Percentiles rank a stretch among this genome's conserved stretches.
Conservation (phyloP, 1,140 invertebrate genomes). For the Drosophila tropicalis region DNA sequence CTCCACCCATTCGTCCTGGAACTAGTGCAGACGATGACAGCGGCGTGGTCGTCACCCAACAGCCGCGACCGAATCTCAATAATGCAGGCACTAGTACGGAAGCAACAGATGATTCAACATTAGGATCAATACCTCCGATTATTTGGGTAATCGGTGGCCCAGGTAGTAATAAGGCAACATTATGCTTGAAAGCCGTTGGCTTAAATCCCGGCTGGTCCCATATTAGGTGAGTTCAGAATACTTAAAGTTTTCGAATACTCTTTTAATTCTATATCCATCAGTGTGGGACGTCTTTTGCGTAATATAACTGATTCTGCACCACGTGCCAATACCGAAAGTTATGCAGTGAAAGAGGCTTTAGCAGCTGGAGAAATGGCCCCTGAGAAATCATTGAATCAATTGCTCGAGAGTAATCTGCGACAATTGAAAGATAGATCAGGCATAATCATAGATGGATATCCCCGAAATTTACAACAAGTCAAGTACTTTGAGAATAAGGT, state of each 20-base stretch:
- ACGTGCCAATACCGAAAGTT: conserved; percentile 84
- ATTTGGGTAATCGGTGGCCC: conserved; percentile 94
- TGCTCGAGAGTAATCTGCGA: conserved; percentile 87
- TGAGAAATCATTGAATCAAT: conserved; percentile 86
- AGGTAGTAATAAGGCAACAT: conserved; percentile 89
- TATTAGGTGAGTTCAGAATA: conserved; percentile 84
- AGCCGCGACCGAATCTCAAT: conserved; percentile 54
- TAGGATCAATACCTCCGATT: conserved; percentile 85
- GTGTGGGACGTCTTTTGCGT: conserved; percentile 88
- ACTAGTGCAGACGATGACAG: conserved; percentile 56
- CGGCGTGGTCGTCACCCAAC: conserved; percentile 63
- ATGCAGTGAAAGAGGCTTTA: conserved; percentile 86
- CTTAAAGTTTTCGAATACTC: neutral
- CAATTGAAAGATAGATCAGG: conserved; percentile 85
- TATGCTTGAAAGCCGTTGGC: conserved; percentile 88
- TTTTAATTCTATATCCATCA: conserved; percentile 61
- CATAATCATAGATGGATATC: conserved; percentile 95
- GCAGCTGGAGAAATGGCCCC: conserved; percentile 92
- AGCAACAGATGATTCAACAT: conserved; percentile 58
- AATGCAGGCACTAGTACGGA: conserved; percentile 62
- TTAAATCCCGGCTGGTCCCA: conserved; percentile 90
- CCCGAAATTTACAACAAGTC: conserved; percentile 93
- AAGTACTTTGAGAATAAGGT: conserved; percentile 93
- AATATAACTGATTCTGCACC: conserved; percentile 86
- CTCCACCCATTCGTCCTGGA: conserved; percentile 1